Conservation (phyloP, 1,140 invertebrate species). For the Bursaphelenchus mucronatus region DNA sequence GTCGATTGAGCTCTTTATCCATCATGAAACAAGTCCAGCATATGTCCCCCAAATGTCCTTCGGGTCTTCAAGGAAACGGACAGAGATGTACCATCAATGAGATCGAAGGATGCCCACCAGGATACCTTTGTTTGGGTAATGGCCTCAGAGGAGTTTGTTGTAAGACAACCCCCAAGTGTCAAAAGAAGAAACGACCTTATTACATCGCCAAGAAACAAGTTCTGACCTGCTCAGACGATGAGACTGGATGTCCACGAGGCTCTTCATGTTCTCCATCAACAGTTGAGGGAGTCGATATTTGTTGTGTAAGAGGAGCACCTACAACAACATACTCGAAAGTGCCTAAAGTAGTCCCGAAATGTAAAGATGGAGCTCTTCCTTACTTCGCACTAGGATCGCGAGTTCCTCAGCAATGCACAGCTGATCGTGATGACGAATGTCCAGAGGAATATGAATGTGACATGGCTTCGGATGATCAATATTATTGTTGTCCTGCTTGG, state of each 20-base stretch:
- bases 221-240: conserved; percentile 52
- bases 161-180: conserved; percentile 51
- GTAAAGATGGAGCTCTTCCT: conserved; percentile 43
- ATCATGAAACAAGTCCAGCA: conserved; percentile 12
- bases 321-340: conserved; percentile 34
- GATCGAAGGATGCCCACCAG: conserved; percentile 48
- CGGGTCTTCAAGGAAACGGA: conserved; percentile 45
- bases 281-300: conserved; percentile 54
- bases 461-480: conserved; percentile 38
- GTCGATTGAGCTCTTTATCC: conserved; percentile 12
- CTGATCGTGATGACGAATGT: conserved; percentile 45
- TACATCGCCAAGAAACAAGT: conserved; percentile 56
- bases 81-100: conserved; percentile 48
- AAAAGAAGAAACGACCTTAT: conserved; percentile 39
- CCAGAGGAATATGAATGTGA: conserved; percentile 51
- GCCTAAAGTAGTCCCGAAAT: conserved; percentile 48
- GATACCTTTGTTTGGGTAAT: conserved; percentile 50
- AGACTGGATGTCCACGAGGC: conserved; percentile 45
- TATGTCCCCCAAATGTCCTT: conserved; percentile 44
- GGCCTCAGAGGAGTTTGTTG: conserved; percentile 48
- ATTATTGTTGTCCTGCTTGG: conserved; percentile 50
- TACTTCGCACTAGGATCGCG: conserved; percentile 50
- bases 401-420: conserved; percentile 25
- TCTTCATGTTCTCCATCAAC: conserved; percentile 51
- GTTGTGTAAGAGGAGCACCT: conserved; percentile 43